Evolutionary conservation across 2,797 vertebrate species (phyloP), one percentile per base, ranked within the genome.

Genomic region (Spondyliosoma cantharus): DNA sequence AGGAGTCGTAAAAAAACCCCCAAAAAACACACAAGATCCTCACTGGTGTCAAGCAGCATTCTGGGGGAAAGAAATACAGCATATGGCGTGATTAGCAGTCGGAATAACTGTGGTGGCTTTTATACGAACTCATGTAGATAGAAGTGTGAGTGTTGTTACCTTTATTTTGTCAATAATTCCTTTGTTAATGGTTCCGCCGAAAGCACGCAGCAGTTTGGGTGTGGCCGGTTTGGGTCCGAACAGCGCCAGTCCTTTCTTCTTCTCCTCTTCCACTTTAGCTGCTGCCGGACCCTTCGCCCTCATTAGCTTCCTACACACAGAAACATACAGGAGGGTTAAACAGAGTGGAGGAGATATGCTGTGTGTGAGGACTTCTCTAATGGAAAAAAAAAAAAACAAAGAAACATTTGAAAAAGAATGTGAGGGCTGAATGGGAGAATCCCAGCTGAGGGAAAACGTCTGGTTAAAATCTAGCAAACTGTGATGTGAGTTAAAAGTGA

Each of bases 211-310:
- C 37, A 96, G 17, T 91, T 95, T 95, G 27, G 95, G 95, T 4
- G 95, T 95, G 4, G 87, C 73, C 0, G 94, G 93, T 86, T 90
- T 95, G 67, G 83, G 61, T 63, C 74, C 87, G 1, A 95, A 95
- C 79, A 94, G 74, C 2, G 90, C 84, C 59, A 95, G 52, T 0
- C 95, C 95, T 80, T 93, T 95, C 89, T 94, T 94, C 87, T 91
- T 94, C 0, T 94, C 92, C 48, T 86, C 92, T 0, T 91, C 91
- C 0, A 15, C 89, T 78, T 94, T 95, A 14, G 91, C 93, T 56
- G 86, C 90, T 53, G 91, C 91, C 0, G 95, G 94, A 63, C 92
- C 95, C 58, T 95, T 95, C 1, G 95, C 83, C 75, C 95, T 95
- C 88, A 95, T 93, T 1, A 95, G 86, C 68, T 95, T 95, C 75